phyloP scores from a whole-genome alignment of 2,797 vertebrate genomes.

The Pyrocephalus nanus region DNA sequence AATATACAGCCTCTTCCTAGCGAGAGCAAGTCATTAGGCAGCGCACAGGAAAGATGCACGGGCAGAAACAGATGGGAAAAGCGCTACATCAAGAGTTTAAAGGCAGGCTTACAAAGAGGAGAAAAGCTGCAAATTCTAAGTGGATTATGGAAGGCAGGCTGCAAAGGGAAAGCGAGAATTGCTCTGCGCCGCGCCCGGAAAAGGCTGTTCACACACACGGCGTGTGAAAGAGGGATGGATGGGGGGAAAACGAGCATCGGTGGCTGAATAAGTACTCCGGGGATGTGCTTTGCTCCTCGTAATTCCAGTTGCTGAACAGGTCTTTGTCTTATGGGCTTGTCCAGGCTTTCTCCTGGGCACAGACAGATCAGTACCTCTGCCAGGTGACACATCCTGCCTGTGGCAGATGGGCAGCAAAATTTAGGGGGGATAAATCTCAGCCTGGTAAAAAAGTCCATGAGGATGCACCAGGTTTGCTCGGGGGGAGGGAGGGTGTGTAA shows the following conservation, averaged over 20 bases:
- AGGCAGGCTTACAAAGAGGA: conserved; percentile 14
- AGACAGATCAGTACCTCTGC: neutral
- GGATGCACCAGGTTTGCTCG: neutral
- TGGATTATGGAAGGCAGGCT: conserved; percentile 43
- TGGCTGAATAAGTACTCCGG: neutral
- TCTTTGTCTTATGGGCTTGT: neutral
- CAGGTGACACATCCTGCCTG: neutral
- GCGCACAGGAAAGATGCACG: conserved; percentile 22
- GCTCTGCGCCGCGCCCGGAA: neutral
- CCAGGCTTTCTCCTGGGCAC: neutral
- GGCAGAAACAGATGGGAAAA: conserved; percentile 63
- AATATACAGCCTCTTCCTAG: conserved; percentile 52
- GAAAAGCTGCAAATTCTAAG: conserved; percentile 40
- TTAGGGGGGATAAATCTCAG: neutral
- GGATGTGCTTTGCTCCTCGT: fast-evolving
- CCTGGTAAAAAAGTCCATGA: neutral
- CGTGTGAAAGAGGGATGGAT: neutral
- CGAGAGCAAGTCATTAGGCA: conserved; percentile 58
- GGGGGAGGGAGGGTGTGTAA: neutral
- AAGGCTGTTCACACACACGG: neutral
- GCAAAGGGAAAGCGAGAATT: conserved; percentile 33
- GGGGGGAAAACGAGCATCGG: neutral
- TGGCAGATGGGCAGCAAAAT: neutral
- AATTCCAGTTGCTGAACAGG: neutral
- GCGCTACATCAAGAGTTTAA: conserved; percentile 54